Evolutionary conservation across 2,113 vertebrate species (phyloP).

Genomic region (Gallinago media): DNA sequence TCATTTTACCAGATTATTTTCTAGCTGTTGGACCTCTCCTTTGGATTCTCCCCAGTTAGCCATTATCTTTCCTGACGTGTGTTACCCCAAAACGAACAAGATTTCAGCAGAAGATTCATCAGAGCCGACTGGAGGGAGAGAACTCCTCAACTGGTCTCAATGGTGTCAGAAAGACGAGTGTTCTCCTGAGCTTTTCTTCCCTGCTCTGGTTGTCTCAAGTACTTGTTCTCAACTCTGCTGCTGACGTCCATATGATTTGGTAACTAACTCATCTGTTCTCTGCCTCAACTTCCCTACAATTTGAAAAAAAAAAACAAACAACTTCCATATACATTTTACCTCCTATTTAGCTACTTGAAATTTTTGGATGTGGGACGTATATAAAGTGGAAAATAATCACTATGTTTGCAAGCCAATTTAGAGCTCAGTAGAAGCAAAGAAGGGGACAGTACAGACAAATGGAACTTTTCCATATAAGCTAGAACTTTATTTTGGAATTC

Average conservation of each 20-base stretch:
- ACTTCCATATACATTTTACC: not conserved
- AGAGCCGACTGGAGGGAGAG: not conserved
- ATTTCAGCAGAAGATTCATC: not conserved
- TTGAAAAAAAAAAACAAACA: not conserved
- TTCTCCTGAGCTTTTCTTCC: not conserved
- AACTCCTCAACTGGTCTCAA: not conserved
- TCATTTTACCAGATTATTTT: not conserved
- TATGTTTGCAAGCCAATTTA: not conserved
- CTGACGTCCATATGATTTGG: conserved; percentile 18
- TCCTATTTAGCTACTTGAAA: not conserved
- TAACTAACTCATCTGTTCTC: not conserved
- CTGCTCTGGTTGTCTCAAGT: not conserved
- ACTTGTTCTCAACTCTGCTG: not conserved
- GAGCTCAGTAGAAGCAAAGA: not conserved
- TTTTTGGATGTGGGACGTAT: not conserved
- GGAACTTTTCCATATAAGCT: conserved; percentile 1
- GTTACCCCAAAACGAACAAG: not conserved
- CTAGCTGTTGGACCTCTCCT: not conserved
- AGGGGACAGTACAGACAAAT: not conserved
- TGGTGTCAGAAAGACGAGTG: not conserved
- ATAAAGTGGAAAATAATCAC: not conserved
- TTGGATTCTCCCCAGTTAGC: not conserved
- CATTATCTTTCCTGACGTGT: not conserved
- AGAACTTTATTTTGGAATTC: conserved; percentile 33
- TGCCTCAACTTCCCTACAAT: not conserved